phyloP scores from a whole-genome alignment of 2,113 vertebrate species.

The Dromas ardeola region DNA sequence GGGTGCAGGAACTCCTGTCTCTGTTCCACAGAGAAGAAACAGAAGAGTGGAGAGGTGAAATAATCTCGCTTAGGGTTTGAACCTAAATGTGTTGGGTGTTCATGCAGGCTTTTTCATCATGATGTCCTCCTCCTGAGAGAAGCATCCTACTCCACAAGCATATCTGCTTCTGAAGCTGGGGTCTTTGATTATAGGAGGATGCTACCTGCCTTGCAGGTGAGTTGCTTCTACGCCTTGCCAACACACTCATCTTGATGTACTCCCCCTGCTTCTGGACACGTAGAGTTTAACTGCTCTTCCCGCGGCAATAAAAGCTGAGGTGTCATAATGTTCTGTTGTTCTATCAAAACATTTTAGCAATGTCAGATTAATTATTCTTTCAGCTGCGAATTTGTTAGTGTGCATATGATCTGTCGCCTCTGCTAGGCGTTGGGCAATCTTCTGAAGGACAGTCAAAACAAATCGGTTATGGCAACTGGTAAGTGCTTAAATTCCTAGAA shows the following conservation, averaged over 20 bases:
- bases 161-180: not conserved
- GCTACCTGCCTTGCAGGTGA: not conserved
- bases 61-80: not conserved
- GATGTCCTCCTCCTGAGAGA: not conserved
- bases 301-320: not conserved
- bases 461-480: not conserved
- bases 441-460: not conserved
- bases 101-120: not conserved
- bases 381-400: not conserved
- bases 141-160: not conserved
- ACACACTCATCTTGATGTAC: not conserved
- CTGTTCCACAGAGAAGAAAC: not conserved
- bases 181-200: not conserved
- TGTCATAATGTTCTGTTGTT: not conserved
- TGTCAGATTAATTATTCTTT: not conserved
- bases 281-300: not conserved
- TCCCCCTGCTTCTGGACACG: not conserved
- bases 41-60: not conserved
- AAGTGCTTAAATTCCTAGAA: not conserved
- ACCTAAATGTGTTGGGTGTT: not conserved
- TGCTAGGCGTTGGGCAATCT: not conserved
- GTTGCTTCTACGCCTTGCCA: not conserved
- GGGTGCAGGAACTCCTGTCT: not conserved
- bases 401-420: fast-evolving
- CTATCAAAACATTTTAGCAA: not conserved